A percentile compares a stretch with the other conserved stretches of the same genome.
Evolutionary conservation across 2,888 invertebrate species (phyloP).

Genomic region (Hetaerina titia): DNA sequence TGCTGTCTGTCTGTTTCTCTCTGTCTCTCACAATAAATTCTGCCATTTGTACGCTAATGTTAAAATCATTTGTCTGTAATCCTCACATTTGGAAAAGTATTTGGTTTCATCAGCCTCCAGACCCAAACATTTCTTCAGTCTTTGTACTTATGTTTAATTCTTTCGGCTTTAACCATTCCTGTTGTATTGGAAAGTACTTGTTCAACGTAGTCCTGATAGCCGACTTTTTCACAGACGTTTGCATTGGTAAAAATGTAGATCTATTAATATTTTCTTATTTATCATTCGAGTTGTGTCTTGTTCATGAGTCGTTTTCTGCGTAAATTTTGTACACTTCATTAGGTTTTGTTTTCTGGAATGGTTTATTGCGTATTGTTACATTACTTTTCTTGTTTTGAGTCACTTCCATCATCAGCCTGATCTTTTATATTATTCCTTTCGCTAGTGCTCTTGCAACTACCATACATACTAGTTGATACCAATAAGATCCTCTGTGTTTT

Average conservation of each 20-base stretch:
- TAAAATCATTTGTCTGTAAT: neutral
- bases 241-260: neutral
- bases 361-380: conserved; percentile 1
- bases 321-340: neutral
- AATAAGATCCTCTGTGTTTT: neutral
- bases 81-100: neutral
- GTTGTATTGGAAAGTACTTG: neutral
- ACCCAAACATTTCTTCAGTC: neutral
- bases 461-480: neutral
- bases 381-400: conserved; percentile 15
- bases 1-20: neutral
- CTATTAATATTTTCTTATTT: conserved; percentile 5
- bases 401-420: neutral
- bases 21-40: neutral
- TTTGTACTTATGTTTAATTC: neutral
- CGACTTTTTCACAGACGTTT: neutral
- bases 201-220: neutral
- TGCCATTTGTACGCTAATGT: neutral
- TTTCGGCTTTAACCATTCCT: neutral
- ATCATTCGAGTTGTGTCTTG: neutral
- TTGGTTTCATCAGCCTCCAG: neutral
- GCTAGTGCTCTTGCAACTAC: neutral
- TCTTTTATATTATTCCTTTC: neutral
- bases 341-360: neutral
- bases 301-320: neutral